A percentile compares a stretch with the other conserved stretches of the same genome.
These are phyloP conservation scores for Coluber constrictor DNA, from an alignment of 2,797 vertebrate genomes.

Conservation along the genomic window DNA sequence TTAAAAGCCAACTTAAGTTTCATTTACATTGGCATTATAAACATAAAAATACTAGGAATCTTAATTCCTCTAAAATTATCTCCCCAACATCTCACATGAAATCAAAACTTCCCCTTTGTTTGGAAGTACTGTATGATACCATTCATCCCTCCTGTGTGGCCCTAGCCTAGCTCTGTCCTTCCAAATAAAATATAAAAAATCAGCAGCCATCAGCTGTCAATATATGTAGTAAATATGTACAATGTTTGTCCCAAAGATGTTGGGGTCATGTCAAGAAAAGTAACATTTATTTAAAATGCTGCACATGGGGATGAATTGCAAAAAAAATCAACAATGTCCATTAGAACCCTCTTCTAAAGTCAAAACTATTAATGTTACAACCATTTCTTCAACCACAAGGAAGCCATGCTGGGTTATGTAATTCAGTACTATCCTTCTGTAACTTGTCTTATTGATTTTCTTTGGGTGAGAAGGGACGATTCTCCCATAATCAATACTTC, in stretches of 20 bases:
- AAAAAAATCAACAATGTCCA: neutral
- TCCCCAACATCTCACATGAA: neutral
- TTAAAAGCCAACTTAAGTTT: neutral
- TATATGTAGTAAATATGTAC: neutral
- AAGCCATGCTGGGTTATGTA: neutral
- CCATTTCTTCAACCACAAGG: neutral
- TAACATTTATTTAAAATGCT: neutral
- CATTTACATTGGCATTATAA: neutral
- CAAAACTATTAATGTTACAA: neutral
- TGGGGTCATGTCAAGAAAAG: neutral
- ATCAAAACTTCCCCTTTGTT: neutral
- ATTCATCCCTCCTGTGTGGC: neutral
- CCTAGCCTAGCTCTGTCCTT: neutral
- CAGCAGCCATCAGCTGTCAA: neutral
- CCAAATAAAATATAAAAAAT: neutral
- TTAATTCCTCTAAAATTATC: neutral
- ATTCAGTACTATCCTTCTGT: conserved; percentile 27
- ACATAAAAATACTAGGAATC: neutral
- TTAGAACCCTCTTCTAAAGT: neutral
- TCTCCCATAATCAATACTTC: conserved; percentile 54
- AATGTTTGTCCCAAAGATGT: neutral
- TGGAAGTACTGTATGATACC: neutral
- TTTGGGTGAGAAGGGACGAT: neutral
- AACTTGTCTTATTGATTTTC: conserved; percentile 38
- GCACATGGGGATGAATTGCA: neutral